Percentiles rank a stretch among this genome's conserved stretches.
These are phyloP conservation scores for Abrostola triplasia DNA, from an alignment of 2,888 invertebrate genomes.

Conservation along the genomic window DNA sequence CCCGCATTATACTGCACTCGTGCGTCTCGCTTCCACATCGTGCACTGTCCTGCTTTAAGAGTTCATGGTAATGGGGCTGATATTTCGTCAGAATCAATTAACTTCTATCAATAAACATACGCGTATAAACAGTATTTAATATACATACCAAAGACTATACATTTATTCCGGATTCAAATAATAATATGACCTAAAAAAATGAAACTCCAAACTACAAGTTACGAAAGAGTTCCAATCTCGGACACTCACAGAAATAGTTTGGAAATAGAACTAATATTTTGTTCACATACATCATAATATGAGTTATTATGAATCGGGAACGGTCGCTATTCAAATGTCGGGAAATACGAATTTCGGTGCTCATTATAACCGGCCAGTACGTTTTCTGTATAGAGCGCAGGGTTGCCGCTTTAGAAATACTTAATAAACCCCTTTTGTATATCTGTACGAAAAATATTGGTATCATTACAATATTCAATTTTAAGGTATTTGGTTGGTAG, in stretches of 20 bases:
- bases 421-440: constrained; percentile 12
- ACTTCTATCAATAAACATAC: no score
- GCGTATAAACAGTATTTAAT: no score
- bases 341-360: constrained; percentile 64
- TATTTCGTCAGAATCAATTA: no score
- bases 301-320: constrained; percentile 56
- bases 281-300: constrained; percentile 8
- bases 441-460: not conserved
- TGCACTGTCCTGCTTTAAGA: no score
- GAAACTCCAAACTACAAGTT: not conserved
- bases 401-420: constrained; percentile 14
- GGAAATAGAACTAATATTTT: constrained; percentile 9
- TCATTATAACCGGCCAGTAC: constrained; percentile 61
- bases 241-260: not conserved
- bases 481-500: not conserved
- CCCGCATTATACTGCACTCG: no score
- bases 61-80: no score
- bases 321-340: constrained; percentile 66
- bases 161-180: not conserved
- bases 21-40: no score
- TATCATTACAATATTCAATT: constrained; percentile 7
- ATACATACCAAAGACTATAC: no score
- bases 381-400: constrained; percentile 26
- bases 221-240: not conserved
- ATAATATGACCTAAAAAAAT: not conserved